Evolutionary conservation across 1,140 invertebrate genomes (phyloP).

Genomic region (Zaprionus vittiger): DNA sequence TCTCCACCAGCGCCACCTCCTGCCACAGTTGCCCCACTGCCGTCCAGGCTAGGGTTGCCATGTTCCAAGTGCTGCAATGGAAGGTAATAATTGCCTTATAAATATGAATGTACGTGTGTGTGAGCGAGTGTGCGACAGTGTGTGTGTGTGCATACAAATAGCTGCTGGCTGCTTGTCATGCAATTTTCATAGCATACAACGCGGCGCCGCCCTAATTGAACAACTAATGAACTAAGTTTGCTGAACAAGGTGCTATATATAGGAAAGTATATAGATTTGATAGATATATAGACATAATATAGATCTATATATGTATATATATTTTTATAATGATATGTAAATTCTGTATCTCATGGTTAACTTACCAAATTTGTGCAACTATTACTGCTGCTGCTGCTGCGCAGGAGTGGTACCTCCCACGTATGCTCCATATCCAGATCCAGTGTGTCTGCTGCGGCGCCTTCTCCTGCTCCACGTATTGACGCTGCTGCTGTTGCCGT

Average conservation of each 20-base stretch:
- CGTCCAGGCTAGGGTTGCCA: slow-evolving; percentile 3
- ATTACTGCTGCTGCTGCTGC: slow-evolving; percentile 30
- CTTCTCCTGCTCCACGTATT: neutral
- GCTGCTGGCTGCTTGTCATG: slow-evolving; percentile 24
- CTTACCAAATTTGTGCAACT: slow-evolving; percentile 49
- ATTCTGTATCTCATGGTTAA: neutral
- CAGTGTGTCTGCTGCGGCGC: slow-evolving; percentile 15
- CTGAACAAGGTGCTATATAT: no score
- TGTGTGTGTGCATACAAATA: slow-evolving; percentile 54
- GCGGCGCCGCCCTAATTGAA: slow-evolving; percentile 31
- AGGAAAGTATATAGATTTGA: neutral
- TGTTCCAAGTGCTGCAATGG: slow-evolving; percentile 51
- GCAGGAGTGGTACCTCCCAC: slow-evolving; percentile 72
- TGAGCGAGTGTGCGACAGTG: slow-evolving; percentile 1
- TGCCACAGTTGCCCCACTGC: neutral
- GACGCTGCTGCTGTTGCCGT: slow-evolving; percentile 18
- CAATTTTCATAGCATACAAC: slow-evolving; percentile 49
- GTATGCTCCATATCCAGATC: slow-evolving; percentile 68
- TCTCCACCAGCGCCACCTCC: slow-evolving; percentile 10
- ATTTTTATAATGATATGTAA: neutral
- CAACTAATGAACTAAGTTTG: slow-evolving; percentile 22
- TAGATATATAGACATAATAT: neutral
- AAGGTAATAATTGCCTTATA: slow-evolving; percentile 59
- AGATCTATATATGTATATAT: slow-evolving; percentile 9
- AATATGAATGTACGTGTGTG: slow-evolving; percentile 40